phyloP scores from a whole-genome alignment of 1,140 invertebrate species.

The Phymastichus coffea region DNA sequence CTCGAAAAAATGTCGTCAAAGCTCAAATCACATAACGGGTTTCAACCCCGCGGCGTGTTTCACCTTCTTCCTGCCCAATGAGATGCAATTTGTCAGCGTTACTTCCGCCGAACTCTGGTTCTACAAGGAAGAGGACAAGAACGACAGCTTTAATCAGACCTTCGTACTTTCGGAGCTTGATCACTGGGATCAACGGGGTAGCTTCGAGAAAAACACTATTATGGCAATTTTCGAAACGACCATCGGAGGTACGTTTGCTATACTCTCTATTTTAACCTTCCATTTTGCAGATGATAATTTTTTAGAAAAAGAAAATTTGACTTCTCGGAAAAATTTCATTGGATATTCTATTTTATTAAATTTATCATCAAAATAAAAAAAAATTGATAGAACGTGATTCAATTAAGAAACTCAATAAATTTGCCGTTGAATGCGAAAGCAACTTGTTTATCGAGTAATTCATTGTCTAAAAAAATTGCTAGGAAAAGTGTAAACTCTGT shows the following conservation, averaged over 20 bases:
- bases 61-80: slow-evolving; percentile 66
- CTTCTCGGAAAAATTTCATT: no score
- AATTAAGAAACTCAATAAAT: no score
- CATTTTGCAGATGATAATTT: no score
- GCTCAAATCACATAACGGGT: slow-evolving; percentile 46
- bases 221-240: slow-evolving; percentile 73
- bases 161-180: slow-evolving; percentile 77
- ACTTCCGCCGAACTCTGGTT: slow-evolving; percentile 77
- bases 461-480: no score
- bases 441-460: no score
- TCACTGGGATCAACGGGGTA: slow-evolving; percentile 69
- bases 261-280: no score
- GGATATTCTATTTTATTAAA: no score
- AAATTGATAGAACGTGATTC: no score
- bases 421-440: no score
- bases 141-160: slow-evolving; percentile 66
- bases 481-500: no score
- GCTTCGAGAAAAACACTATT: slow-evolving; percentile 70
- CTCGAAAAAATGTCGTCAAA: slow-evolving; percentile 45
- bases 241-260: slow-evolving; percentile 58
- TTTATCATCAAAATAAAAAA: no score
- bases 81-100: slow-evolving; percentile 70
- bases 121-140: slow-evolving; percentile 67
- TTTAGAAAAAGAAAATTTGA: no score
- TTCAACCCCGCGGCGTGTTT: slow-evolving; percentile 69